Base-by-base conservation (phyloP, 2,888 invertebrate genomes). In the Atherix ibis region DNA sequence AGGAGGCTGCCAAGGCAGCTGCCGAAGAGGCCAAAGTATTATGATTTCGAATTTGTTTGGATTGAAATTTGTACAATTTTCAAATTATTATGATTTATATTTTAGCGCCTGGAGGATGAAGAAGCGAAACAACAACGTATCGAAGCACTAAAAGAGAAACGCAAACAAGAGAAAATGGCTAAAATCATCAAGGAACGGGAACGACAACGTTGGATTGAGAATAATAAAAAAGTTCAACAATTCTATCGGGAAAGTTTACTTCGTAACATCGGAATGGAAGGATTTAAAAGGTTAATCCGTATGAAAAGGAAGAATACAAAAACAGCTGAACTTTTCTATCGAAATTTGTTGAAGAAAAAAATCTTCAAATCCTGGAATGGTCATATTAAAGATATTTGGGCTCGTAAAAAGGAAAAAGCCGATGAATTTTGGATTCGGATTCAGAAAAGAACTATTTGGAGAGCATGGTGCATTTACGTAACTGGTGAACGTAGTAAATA, bases 141-240 rank as follows among this genome's bases (percentile, higher is more conserved):
- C 5, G 66, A 70, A 48, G 71, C 73, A 38, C 63, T 76, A 22
- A 70, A 68, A 46, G 70, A 75, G 40, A 72, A 68, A 47, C 63
- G 71, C 14, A 67, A 63, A 36, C 66, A 62, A 44, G 69, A 77
- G 48, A 72, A 72, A 52, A 60, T 68, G 44, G 67, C 73, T 17
- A 71, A 66, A 46, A 68, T 73, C 38, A 56, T 68, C 40, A 70
- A 70, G 45, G 72, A 71, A 50, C 69, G 68, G 44, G 66, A 67
- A 42, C 50, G 62, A 4, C 62, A 62, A 42, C 53, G 52, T 22
- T 61, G 53, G 36, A 40, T 65, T 10, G 58, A 61, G 37, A 62
- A 63, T 40, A 48, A 55, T n/a, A 50, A 54, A 17, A 63, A 53
- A 43, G 63, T 67, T 0, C 45, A 57, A 14, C 48, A 56, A n/a